Evolutionary conservation across 2,113 vertebrate genomes (phyloP).

Genomic region (Clinocottus analis): DNA sequence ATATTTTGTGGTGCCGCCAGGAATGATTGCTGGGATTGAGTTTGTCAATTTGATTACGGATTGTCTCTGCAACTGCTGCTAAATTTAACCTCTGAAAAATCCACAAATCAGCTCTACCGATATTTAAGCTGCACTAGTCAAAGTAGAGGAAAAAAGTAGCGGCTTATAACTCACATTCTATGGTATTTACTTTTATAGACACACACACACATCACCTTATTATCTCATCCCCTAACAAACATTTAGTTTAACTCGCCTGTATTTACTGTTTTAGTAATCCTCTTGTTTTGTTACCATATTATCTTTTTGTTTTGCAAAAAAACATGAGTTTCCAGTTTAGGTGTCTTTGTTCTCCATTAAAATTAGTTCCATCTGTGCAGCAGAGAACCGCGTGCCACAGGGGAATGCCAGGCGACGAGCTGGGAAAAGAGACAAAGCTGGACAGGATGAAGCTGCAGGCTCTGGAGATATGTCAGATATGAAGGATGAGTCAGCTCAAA

Average conservation of each 20-base stretch:
- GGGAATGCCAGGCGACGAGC: slow-evolving; percentile 67
- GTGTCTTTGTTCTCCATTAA: not conserved
- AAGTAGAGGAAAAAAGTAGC: no score
- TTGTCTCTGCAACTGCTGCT: no score
- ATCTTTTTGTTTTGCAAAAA: not conserved
- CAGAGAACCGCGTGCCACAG: slow-evolving; percentile 64
- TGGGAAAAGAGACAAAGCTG: slow-evolving; percentile 64
- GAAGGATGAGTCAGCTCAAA: slow-evolving; percentile 74
- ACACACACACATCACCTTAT: no score
- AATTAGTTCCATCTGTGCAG: slow-evolving; percentile 26
- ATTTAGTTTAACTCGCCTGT: not conserved
- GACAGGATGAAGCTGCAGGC: not conserved
- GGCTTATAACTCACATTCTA: no score
- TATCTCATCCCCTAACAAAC: not conserved
- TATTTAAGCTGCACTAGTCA: no score
- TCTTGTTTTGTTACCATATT: not conserved
- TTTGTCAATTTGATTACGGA: no score
- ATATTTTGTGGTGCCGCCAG: no score
- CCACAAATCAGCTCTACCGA: no score
- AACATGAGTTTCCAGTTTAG: not conserved
- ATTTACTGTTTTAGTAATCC: not conserved
- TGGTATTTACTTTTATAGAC: no score
- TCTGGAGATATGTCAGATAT: slow-evolving; percentile 46
- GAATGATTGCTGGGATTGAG: no score
- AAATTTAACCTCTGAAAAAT: no score